Evolutionary conservation across 2,888 invertebrate species (phyloP), one percentile per base, ranked within the genome.

Genomic region (Philereme transversata): DNA sequence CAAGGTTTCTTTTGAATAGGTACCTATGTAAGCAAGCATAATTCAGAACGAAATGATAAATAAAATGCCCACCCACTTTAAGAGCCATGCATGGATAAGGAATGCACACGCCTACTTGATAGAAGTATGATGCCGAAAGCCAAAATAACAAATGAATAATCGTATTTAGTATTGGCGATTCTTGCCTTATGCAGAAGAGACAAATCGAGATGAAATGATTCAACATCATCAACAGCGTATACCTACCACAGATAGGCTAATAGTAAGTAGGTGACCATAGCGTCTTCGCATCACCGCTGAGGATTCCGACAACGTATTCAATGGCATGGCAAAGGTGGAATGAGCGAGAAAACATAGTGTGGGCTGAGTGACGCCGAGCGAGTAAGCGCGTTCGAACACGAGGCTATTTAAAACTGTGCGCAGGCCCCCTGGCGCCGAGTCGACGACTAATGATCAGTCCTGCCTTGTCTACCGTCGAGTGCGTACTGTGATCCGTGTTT

Each of bases 341-440:
- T 87, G 91, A 92, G 88, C 91, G 91, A 92, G 91, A 92, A 63
- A 91, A 78, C 84, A 86, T 70, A 83, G 91, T 89, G 90, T 90
- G 91, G 90, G 91, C 84, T 79, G 86, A 84, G 70, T 84, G 88
- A 88, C 90, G 89, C 83, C 85, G 88, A 86, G 71, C 76, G 82
- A 83, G 79, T 81, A 83, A 72, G 80, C 77, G 75, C 80, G 84
- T 84, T 85, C 86, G 82, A 86, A 87, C 87, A 81, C 81, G 89
- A 89, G 87, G 92, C 92, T 92, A 92, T 92, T 92, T 92, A 92
- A 92, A 92, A 92, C 90, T 88, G 87, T 89, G 92, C 92, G 92
- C 92, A 92, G 85, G 89, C 86, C 88, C 90, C 88, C 84, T 83
- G 87, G 87, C 90, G 90, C 86, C 90, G 90, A 92, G 91, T 90